Evolutionary conservation across 2,113 vertebrate species (phyloP).

Genomic region (Lonchura striata): DNA sequence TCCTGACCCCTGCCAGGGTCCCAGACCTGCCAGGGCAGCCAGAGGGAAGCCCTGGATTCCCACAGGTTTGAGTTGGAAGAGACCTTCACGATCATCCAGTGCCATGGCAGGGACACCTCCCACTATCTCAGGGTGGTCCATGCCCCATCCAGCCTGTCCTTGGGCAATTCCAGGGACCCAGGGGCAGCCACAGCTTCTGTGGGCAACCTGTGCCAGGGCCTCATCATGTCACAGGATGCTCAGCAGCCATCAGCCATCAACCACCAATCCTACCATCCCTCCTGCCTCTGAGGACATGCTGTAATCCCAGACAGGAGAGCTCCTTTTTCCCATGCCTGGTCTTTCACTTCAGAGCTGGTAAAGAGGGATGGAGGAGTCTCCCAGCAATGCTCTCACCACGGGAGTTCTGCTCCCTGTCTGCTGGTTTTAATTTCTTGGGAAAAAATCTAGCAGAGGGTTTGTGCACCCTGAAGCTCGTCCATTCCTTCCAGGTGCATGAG

Average conservation of each 20-base stretch:
- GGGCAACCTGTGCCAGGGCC: not conserved
- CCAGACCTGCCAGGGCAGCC: too few relatives aligned
- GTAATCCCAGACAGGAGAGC: not conserved
- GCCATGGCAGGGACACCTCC: not conserved
- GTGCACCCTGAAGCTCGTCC: not conserved
- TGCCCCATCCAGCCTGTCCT: accelerated
- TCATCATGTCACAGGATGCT: not conserved
- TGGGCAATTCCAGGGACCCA: not conserved
- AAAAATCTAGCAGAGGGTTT: not conserved
- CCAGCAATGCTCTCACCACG: not conserved
- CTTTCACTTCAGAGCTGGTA: not conserved
- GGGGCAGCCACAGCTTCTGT: not conserved
- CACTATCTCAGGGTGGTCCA: accelerated
- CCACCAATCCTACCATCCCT: not conserved
- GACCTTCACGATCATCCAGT: not conserved
- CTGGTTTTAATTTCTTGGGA: not conserved
- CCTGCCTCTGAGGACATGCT: not conserved
- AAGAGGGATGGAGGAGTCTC: not conserved
- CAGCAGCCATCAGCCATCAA: not conserved
- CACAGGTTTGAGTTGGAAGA: not conserved
- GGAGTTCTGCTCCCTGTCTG: not conserved
- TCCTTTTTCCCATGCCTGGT: not conserved
- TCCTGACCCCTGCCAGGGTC: too few relatives aligned
- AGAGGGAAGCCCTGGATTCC: too few relatives aligned
- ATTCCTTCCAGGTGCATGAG: not conserved